Conservation (phyloP, 1,140 invertebrate genomes). For the Drosophila kanapiae region DNA sequence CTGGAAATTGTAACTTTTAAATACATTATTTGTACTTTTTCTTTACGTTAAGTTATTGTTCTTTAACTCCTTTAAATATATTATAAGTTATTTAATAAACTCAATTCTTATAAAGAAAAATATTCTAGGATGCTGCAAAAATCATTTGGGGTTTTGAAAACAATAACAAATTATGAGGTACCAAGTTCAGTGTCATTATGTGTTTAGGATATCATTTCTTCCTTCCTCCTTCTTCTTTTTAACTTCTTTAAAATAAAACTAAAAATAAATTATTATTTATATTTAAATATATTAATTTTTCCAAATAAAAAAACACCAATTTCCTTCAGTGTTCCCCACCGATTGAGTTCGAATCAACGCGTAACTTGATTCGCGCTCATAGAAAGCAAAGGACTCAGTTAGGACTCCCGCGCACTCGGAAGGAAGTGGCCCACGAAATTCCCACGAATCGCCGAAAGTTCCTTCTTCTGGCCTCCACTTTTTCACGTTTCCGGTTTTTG, state of each 20-base stretch:
- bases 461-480: conserved; percentile 21
- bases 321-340: neutral
- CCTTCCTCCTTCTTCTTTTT: no score
- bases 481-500: conserved; percentile 62
- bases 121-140: no score
- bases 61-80: neutral
- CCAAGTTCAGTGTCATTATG: no score
- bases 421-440: conserved; percentile 72
- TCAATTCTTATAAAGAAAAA: no score
- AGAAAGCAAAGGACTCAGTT: conserved; percentile 50
- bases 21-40: neutral
- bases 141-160: no score
- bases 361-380: conserved; percentile 78
- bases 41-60: neutral
- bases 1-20: neutral
- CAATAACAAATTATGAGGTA: no score
- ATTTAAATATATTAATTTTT: neutral
- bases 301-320: neutral
- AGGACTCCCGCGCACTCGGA: conserved; percentile 49
- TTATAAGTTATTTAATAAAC: neutral
- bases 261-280: no score
- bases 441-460: conserved; percentile 62
- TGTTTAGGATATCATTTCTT: no score
- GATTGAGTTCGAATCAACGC: conserved; percentile 42
- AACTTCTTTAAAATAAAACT: no score